Evolutionary conservation across 2,797 vertebrate species (phyloP), one percentile per base, ranked within the genome.

Genomic region (Martes flavigula): DNA sequence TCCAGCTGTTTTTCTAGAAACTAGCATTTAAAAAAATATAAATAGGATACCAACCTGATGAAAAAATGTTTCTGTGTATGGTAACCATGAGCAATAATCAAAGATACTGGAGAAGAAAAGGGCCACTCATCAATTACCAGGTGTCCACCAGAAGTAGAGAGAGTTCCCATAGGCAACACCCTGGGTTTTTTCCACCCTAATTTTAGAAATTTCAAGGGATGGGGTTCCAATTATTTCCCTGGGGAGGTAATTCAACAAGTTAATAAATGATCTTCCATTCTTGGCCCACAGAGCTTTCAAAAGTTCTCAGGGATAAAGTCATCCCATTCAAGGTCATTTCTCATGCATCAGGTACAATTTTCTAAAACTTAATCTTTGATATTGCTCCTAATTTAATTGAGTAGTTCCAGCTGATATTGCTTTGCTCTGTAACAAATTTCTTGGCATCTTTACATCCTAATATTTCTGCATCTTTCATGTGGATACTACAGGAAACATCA

Each of bases 31-130:
- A 18, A 75, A 64, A 46, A 30, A 79, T 60, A 83, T 92, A 92
- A 94, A 48, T 70, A 88, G 84, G 75, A 62, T 78, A 87, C 7
- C 40, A 95, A 77, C 38, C 10, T 58, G 18, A 75, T 43, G 40
- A 35, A 43, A 64, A 84, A 17, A 38, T 60, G 32, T 66, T 85
- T 48, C 40, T 62, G n/a, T 27, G 25, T 93, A 54, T 68, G 91
- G n/a, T 35, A 77, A 77, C 27, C 18, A 91, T 90, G 5, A 84
- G 35, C 30, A 91, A 51, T 78, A 84, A 96, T 90, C 90, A 92
- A 97, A 91, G 51, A 84, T 46, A 94, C 6, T 86, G 68, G 48
- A 89, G 72, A 88, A 95, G 88, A 96, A 91, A 96, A 94, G 70
- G 2, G 4, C 51, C 25, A 79, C 73, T 87, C 38, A 38, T 93